Conservation (phyloP, 2,888 invertebrate species). For the Eumacrocentrus americanus region DNA sequence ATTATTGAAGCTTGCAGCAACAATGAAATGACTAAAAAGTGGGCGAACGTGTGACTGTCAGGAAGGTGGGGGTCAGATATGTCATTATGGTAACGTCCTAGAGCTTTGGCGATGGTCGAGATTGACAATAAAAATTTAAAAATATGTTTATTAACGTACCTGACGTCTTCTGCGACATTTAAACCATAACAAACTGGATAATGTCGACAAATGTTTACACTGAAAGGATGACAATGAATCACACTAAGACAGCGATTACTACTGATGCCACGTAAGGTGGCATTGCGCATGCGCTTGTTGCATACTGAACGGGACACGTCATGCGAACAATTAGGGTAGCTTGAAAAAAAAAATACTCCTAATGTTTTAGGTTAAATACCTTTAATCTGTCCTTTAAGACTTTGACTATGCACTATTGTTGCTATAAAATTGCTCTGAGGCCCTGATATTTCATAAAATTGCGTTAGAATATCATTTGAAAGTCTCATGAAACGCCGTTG, state of each 20-base stretch:
- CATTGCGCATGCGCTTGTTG: slow-evolving; percentile 64
- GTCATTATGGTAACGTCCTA: neutral
- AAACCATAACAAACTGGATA: slow-evolving; percentile 53
- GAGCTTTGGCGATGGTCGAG: too few species aligned
- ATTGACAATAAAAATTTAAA: neutral
- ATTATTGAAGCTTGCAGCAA: neutral
- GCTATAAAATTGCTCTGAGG: too few species aligned
- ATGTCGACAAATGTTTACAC: slow-evolving; percentile 53
- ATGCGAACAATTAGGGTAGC: slow-evolving; percentile 34
- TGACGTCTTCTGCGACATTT: slow-evolving; percentile 26
- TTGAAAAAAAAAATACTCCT: slow-evolving; percentile 1
- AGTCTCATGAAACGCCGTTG: too few species aligned
- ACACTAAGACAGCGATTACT: slow-evolving; percentile 47
- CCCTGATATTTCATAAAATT: too few species aligned
- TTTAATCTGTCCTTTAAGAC: too few species aligned
- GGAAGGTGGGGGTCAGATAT: neutral
- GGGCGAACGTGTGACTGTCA: neutral
- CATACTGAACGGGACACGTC: slow-evolving; percentile 54
- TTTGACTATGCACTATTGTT: too few species aligned
- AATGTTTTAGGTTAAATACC: too few species aligned
- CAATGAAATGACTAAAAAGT: slow-evolving; percentile 11
- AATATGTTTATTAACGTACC: neutral
- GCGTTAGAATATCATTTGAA: too few species aligned
- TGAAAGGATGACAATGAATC: slow-evolving; percentile 47
- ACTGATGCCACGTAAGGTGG: slow-evolving; percentile 68